Percentiles rank a stretch among this genome's conserved stretches.
These are phyloP conservation scores for Galeopterus variegatus DNA, from an alignment of 2,113 vertebrate genomes.

Conservation along the genomic window DNA sequence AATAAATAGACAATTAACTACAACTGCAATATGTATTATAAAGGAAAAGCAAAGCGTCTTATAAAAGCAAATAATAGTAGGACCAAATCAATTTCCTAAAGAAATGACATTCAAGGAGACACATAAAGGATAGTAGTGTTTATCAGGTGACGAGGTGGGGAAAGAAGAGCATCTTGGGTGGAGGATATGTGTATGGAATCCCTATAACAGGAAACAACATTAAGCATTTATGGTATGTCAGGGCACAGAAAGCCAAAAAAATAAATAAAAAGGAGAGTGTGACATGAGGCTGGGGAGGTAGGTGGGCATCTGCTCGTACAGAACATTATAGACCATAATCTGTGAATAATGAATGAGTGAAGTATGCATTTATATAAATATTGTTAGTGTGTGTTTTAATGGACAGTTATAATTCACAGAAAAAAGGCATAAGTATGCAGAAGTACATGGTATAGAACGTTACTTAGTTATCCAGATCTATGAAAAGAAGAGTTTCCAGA, in stretches of 20 bases:
- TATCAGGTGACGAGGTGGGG: background rate
- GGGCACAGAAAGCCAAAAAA: background rate
- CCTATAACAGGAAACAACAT: background rate
- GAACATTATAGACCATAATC: background rate
- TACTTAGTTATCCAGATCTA: conserved; percentile 16
- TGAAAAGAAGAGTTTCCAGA: conserved; percentile 68
- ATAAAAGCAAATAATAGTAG: background rate
- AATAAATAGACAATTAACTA: background rate
- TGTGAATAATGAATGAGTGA: background rate
- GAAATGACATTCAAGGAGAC: background rate
- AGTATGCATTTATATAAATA: background rate
- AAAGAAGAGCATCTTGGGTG: background rate
- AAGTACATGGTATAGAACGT: background rate
- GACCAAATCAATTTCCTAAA: background rate
- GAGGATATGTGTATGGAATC: background rate
- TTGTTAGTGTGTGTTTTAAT: background rate
- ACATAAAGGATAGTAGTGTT: background rate
- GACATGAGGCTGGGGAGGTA: background rate
- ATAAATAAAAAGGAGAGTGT: background rate
- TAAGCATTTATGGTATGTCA: background rate
- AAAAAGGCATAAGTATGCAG: background rate
- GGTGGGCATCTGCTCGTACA: background rate
- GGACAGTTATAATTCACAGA: conserved; percentile 9
- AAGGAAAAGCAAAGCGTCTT: background rate
- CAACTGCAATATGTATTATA: conserved; percentile 36